These are phyloP conservation scores for Drosophila rufa DNA, from an alignment of 1,140 invertebrate species.

Conservation along the genomic window DNA sequence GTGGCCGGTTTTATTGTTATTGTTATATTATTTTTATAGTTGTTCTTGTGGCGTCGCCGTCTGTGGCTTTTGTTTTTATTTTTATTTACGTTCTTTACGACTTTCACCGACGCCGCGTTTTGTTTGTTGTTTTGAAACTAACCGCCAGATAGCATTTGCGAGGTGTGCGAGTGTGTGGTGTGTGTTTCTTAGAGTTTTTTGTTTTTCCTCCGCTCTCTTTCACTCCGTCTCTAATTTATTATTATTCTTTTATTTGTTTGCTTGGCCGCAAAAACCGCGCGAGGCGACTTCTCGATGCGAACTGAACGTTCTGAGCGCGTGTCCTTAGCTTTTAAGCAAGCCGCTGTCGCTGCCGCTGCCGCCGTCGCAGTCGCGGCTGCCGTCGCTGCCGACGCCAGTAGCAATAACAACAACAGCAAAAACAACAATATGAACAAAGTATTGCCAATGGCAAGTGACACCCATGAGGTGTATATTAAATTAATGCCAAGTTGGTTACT, in stretches of 20 bases:
- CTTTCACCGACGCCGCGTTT: constrained; percentile 34
- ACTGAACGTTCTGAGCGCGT: constrained; percentile 68
- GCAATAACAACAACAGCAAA: constrained; percentile 25
- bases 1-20: constrained; percentile 24
- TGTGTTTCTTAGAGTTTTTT: constrained; percentile 18
- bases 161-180: constrained; percentile 12
- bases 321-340: constrained; percentile 80
- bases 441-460: constrained; percentile 46
- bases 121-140: constrained; percentile 29
- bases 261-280: constrained; percentile 61
- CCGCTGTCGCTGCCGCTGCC: constrained; percentile 8
- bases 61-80: constrained; percentile 16
- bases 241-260: constrained; percentile 2
- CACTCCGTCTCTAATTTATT: constrained; percentile 3
- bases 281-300: constrained; percentile 69
- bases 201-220: constrained; percentile 3
- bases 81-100: constrained; percentile 29
- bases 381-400: constrained; percentile 51
- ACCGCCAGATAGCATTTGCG: constrained; percentile 11
- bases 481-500: constrained; percentile 49
- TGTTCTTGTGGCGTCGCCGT: neutral
- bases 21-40: constrained; percentile 7
- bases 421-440: constrained; percentile 28
- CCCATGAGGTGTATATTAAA: constrained; percentile 50
- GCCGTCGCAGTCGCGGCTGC: constrained; percentile 19